These are phyloP conservation scores for Ammospiza caudacuta DNA, from an alignment of 2,113 vertebrate species.

Conservation along the genomic window DNA sequence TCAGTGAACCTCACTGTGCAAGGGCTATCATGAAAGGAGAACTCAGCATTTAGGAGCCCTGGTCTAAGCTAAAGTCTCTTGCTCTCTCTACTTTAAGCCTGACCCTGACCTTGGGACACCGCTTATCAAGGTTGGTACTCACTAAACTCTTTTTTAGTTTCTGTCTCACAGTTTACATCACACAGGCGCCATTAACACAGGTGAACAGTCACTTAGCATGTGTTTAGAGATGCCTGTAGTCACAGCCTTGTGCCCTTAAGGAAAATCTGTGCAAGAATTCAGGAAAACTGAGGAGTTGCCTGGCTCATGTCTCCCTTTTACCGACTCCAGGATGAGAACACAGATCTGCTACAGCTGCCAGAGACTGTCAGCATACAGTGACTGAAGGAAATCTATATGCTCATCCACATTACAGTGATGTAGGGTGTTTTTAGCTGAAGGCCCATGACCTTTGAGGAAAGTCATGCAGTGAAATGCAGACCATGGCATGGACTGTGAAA, in stretches of 20 bases:
- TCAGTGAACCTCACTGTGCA: background rate
- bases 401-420: background rate
- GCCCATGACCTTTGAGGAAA: background rate
- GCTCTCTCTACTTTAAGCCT: background rate
- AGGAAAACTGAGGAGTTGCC: background rate
- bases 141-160: background rate
- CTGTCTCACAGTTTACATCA: background rate
- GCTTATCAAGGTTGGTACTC: background rate
- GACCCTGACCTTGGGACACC: background rate
- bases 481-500: background rate
- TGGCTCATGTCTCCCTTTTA: background rate
- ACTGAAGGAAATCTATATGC: background rate
- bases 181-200: background rate
- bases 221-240: background rate
- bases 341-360: background rate
- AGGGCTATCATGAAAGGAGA: background rate
- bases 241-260: background rate
- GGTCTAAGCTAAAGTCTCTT: background rate
- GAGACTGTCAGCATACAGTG: background rate
- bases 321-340: background rate
- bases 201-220: background rate
- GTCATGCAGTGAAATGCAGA: background rate
- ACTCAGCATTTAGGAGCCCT: background rate
- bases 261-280: background rate
- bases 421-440: background rate